Base-by-base conservation (phyloP, 2,113 vertebrate species). In the Xyrauchen texanus region DNA sequence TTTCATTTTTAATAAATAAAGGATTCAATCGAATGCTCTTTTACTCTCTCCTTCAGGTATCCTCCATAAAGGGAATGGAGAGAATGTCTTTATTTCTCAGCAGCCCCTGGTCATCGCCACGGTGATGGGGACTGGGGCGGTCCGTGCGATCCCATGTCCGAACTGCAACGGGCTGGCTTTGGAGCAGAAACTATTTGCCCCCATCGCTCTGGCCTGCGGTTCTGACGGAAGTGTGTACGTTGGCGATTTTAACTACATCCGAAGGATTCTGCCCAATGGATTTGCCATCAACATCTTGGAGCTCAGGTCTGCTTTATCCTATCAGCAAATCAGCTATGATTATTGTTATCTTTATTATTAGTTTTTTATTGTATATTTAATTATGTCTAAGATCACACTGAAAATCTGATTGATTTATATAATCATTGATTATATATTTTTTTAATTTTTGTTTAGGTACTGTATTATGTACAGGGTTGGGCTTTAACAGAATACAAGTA, bases 31-130 rank as follows among this genome's bases (percentile, higher is more conserved):
- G 62, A 61, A 61, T 58, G n/a, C 6, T 47, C 16, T 64, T 44
- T 44, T 55, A 68, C 51, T 86, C 42, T 71, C 73, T 80, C 75
- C 16, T 66, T 3, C 80, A 99, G 97, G 97, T 88, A 98, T 98
- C 72, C 91, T 99, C 68, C 96, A 99, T 91, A 99, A 99, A 93
- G 98, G 98, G 77, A 96, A 98, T 3, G 98, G 98, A 68, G 98
- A 99, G 88, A 99, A 98, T 79, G 86, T 98, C 84, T 99, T 96
- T 90, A 95, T 99, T 84, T 98, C 97, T 82, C 96, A 98, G 93
- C 98, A 99, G 87, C 98, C 98, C 0, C 92, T 94, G 1, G 93
- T 99, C 55, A 96, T 99, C 88, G 90, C 93, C 77, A 98, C 95
- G 0, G 93, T 96, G 81, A 99, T 99, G 97, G 98, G 98, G 60